Evolutionary conservation across 2,888 invertebrate species (phyloP), one percentile per base, ranked within the genome.

Genomic region (Cactoblastis cactorum): DNA sequence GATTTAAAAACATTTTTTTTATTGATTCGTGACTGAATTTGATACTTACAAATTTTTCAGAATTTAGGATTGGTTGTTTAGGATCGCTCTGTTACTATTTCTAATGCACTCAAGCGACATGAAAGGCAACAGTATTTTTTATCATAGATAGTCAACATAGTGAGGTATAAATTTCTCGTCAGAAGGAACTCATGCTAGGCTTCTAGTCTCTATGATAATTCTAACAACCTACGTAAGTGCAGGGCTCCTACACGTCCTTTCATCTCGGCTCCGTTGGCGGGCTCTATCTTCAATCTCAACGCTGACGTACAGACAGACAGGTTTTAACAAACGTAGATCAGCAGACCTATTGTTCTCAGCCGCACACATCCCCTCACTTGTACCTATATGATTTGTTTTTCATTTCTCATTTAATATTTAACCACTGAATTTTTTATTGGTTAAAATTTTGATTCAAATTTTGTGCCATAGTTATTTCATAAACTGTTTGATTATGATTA

Each of bases 261-360:
- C 65, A 54, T 53, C 58, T 62, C 79, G 58, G 17, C 43, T 43
- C 69, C 79, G 81, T 80, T 76, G 81, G 81, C 77, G 81, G 83
- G 74, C 82, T 58, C 64, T 85, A 82, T 63, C 71, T 70, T 66
- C 77, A 67, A 84, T 86, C 85, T 83, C 70, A 49, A 37, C 17
- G 67, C 70, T 79, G 81, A 81, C 77, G 74, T 72, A 77, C 74
- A 63, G 77, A 78, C 80, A 75, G 77, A 77, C 79, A 72, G 71
- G 61, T 67, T 71, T 72, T 80, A 79, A 79, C 82, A 80, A 77
- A 80, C 80, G 75, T 74, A 77, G 81, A 81, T 80, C 78, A 71
- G 67, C 61, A 59, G 58, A 62, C 69, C 82, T 77, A 83, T 83
- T 83, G 82, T 83, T 73, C 74, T 54, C 50, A 50, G 57, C 66